Evolutionary conservation across 1,140 invertebrate species (phyloP).

Genomic region (Tetramorium parvispinum): DNA sequence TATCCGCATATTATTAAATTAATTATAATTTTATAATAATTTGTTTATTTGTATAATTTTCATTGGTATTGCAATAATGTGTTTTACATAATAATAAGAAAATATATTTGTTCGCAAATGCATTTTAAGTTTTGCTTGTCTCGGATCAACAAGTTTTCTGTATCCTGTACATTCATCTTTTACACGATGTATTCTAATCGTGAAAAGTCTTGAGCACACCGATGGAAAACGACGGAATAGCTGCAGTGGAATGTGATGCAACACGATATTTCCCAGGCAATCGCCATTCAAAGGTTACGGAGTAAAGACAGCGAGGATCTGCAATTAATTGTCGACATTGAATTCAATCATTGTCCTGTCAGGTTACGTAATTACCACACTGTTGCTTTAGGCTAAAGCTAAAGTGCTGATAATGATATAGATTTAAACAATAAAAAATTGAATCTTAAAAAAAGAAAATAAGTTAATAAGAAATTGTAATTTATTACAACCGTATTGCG

Average conservation of each 20-base stretch:
- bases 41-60: neutral
- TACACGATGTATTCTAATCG: constrained; percentile 20
- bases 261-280: constrained; percentile 63
- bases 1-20: neutral
- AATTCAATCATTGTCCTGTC: constrained; percentile 28
- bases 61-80: no score
- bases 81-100: neutral
- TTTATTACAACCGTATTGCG: neutral
- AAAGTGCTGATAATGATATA: neutral
- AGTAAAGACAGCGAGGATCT: constrained; percentile 45
- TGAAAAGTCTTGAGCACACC: constrained; percentile 29
- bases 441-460: neutral
- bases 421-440: neutral
- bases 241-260: constrained; percentile 60
- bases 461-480: neutral
- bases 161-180: neutral
- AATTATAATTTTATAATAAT: neutral
- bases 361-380: constrained; percentile 3
- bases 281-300: constrained; percentile 68
- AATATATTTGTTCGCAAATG: neutral
- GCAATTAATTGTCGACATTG: constrained; percentile 63
- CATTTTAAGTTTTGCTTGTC: neutral
- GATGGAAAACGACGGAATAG: constrained; percentile 44
- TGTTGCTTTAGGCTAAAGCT: neutral
- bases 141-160: neutral